Base-by-base conservation (phyloP, 2,888 invertebrate species). In the Noctua pronuba region DNA sequence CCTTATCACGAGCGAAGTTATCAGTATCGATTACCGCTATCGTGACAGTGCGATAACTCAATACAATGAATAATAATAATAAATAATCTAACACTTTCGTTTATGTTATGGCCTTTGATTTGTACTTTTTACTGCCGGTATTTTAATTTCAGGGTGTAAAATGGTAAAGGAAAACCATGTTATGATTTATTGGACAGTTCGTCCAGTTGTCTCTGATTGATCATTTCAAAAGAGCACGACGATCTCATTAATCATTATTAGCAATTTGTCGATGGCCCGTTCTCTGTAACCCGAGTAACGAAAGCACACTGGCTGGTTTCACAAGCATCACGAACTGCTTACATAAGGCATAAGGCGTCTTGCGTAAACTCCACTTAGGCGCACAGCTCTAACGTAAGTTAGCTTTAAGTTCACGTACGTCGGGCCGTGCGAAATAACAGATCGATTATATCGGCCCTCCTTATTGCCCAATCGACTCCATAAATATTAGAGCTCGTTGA, bases 311-410 rank as follows among this genome's bases (percentile, higher is more conserved):
- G 90, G 87, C 88, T 85, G 87, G 93, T 95, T 96, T 95, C 96
- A 93, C 94, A 96, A 96, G 94, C 93, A 94, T 92, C 93, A 91
- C 92, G 92, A 94, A 93, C 93, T 92, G 92, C 94, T 96, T 96
- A 96, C 94, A 95, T 96, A 96, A 96, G 93, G 89, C 89, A 88
- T 86, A 84, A 89, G 88, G 82, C 86, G 87, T 90, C 93, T 96
- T 96, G 94, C 95, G 95, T 94, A 95, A 96, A 94, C 92, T 86
- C 91, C 91, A 94, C 95, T 95, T 95, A 94, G 93, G 92, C 91
- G 93, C 91, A 90, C 91, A 93, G 92, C 91, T 90, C 90, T 88
- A 91, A 91, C 91, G 91, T 92, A 93, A 94, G 92, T 92, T 90
- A 93, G 92, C 94, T 95, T 94, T 94, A 95, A 95, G 94, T 95